Conservation (phyloP, 2,113 vertebrate genomes). For the Myrmecophaga tridactyla region DNA sequence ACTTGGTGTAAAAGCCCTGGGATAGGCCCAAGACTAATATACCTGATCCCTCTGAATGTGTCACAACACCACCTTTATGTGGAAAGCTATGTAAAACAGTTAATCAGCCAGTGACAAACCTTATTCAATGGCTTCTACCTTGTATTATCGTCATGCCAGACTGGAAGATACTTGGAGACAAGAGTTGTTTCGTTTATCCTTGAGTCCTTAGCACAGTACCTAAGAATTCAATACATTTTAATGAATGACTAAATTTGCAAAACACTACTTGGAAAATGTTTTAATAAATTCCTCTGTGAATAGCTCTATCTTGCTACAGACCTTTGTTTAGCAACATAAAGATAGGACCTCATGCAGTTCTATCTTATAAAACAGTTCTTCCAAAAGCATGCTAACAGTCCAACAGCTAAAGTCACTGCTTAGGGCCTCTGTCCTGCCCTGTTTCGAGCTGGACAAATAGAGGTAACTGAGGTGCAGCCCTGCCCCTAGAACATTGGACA, state of each 20-base stretch:
- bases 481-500: too few relatives aligned
- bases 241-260: too few relatives aligned
- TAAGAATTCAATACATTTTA: too few relatives aligned
- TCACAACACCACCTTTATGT: neutral
- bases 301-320: neutral
- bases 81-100: neutral
- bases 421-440: neutral
- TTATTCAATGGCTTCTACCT: neutral
- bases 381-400: neutral
- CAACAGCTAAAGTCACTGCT: neutral
- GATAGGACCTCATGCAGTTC: neutral
- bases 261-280: neutral
- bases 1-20: too few relatives aligned
- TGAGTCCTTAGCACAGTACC: too few relatives aligned
- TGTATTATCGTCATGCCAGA: neutral
- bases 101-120: neutral
- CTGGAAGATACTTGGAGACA: neutral
- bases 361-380: neutral
- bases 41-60: neutral
- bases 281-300: neutral
- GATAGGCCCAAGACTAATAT: too few relatives aligned
- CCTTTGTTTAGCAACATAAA: slow-evolving; percentile 9
- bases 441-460: neutral
- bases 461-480: neutral
- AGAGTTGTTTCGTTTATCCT: neutral